Conservation (phyloP, 2,888 invertebrate species). For the Stenchaetothrips biformis region DNA sequence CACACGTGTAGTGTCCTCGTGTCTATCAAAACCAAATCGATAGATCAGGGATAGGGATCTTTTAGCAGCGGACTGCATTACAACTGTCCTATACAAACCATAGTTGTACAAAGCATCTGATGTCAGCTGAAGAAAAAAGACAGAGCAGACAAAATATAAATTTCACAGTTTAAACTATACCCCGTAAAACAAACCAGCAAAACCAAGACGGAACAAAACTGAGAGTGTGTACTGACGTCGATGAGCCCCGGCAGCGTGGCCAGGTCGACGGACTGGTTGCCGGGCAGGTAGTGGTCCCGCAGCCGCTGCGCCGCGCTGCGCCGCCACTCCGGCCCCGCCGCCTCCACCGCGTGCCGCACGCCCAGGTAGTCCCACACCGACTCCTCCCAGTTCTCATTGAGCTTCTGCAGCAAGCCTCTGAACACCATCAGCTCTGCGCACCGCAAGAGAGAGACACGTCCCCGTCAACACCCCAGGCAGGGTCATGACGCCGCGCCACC, state of each 20-base stretch:
- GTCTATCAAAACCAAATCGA: not conserved
- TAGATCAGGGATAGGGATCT: not conserved
- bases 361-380: conserved; percentile 1
- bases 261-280: not conserved
- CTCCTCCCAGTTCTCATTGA: not conserved
- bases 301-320: not conserved
- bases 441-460: not conserved
- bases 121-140: not conserved
- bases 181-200: too few species aligned
- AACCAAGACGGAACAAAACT: too few species aligned
- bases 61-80: not conserved
- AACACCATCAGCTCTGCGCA: conserved; percentile 16
- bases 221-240: not conserved
- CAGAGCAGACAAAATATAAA: too few species aligned
- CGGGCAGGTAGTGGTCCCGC: conserved; percentile 10
- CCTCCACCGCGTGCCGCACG: not conserved
- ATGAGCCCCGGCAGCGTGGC: not conserved
- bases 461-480: not conserved
- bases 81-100: not conserved
- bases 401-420: not conserved
- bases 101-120: not conserved
- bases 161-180: too few species aligned
- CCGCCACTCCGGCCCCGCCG: not conserved
- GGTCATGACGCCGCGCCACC: not conserved
- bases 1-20: not conserved